Conservation (phyloP, 2,888 invertebrate genomes). For the Scaptodrosophila latifasciaeformis region DNA sequence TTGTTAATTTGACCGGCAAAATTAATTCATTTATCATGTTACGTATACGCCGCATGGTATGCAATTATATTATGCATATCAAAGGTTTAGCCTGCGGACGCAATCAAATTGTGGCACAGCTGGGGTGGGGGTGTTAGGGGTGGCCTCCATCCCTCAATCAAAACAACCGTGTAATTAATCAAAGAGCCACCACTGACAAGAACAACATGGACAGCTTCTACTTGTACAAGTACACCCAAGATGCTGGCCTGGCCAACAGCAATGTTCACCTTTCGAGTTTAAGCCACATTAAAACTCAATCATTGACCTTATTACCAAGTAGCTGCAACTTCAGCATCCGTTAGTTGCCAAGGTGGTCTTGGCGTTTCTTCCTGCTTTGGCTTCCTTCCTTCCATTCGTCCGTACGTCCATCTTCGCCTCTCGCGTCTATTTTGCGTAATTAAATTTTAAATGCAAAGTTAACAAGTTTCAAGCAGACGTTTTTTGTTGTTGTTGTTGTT, state of each 20-base stretch:
- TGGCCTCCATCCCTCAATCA: neutral
- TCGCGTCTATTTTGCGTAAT: slow-evolving; percentile 38
- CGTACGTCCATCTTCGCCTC: too few species aligned
- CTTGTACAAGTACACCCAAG: slow-evolving; percentile 7
- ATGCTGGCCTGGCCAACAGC: neutral
- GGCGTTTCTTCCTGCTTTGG: slow-evolving; percentile 1
- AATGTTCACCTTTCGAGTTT: slow-evolving; percentile 20
- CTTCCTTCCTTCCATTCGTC: neutral
- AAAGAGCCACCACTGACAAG: slow-evolving; percentile 38
- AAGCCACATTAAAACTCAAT: slow-evolving; percentile 46
- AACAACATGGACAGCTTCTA: slow-evolving; percentile 4
- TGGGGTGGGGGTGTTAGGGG: neutral
- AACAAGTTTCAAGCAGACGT: slow-evolving; percentile 47
- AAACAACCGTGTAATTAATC: slow-evolving; percentile 50
- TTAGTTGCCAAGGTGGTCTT: slow-evolving; percentile 7
- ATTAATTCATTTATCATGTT: slow-evolving; percentile 38
- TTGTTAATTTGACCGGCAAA: neutral
- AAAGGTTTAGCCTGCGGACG: slow-evolving; percentile 6
- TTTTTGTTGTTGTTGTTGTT: slow-evolving; percentile 11
- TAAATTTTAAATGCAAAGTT: slow-evolving; percentile 59
- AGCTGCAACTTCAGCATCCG: neutral
- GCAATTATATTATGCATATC: slow-evolving; percentile 54
- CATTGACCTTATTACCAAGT: slow-evolving; percentile 54
- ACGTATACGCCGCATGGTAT: slow-evolving; percentile 36
- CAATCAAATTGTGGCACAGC: neutral